These are phyloP conservation scores for Candidula unifasciata DNA, from an alignment of 2,888 invertebrate species.

Conservation along the genomic window DNA sequence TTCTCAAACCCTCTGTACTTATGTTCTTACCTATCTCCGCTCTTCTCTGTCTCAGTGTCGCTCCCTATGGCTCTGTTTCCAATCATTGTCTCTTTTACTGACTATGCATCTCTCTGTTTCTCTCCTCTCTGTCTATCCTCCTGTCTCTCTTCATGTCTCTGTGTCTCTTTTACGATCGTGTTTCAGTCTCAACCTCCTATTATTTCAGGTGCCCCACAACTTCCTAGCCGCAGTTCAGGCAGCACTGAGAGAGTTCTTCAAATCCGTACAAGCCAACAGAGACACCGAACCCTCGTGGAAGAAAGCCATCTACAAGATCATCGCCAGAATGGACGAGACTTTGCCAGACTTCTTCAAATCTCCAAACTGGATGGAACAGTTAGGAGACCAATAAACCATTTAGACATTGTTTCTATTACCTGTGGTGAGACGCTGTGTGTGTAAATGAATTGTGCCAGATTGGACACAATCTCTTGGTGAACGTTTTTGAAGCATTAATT, in stretches of 20 bases:
- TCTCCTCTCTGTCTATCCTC: background rate
- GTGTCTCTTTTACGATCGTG: background rate
- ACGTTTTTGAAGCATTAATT: background rate
- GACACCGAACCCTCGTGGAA: constrained; percentile 99
- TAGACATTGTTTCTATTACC: background rate
- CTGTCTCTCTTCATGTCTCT: background rate
- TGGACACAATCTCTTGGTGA: background rate
- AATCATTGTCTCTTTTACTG: background rate
- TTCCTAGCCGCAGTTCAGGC: constrained; percentile 98
- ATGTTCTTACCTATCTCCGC: background rate
- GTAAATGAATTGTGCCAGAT: background rate
- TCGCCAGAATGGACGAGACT: constrained; percentile 98
- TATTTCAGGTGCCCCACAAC: constrained; percentile 92
- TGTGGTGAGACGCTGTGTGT: background rate
- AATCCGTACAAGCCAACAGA: constrained; percentile 96
- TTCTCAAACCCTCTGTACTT: background rate
- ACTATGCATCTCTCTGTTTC: background rate
- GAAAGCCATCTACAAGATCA: constrained; percentile 99
- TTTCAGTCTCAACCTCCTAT: background rate
- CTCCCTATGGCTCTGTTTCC: background rate
- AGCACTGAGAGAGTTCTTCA: constrained; percentile 98
- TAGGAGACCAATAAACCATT: constrained; percentile 80
- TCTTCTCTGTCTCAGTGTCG: background rate
- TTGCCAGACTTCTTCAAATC: constrained; percentile 99
- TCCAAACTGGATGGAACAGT: constrained; percentile 98